A percentile compares a stretch with the other conserved stretches of the same genome.
phyloP scores from a whole-genome alignment of 2,797 vertebrate species.

The Lemur catta region DNA sequence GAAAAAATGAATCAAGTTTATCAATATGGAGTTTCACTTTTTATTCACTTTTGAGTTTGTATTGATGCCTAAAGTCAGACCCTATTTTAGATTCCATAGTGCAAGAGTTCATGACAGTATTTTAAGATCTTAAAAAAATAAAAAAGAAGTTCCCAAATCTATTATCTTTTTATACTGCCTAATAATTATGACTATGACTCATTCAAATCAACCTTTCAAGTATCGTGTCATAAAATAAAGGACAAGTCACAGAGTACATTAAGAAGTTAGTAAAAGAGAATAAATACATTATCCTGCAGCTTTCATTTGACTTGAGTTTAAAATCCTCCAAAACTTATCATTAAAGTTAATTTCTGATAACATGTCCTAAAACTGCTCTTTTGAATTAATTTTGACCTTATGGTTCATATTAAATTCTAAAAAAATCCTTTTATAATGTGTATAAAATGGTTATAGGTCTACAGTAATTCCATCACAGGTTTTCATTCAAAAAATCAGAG shows the following conservation, averaged over 20 bases:
- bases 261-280: constrained; percentile 76
- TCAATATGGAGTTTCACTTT: background rate
- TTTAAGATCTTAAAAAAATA: constrained; percentile 58
- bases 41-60: constrained; percentile 47
- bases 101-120: constrained; percentile 58
- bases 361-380: constrained; percentile 69
- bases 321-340: constrained; percentile 71
- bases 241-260: constrained; percentile 78
- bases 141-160: constrained; percentile 73
- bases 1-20: background rate
- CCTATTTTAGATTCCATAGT: constrained; percentile 60
- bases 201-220: constrained; percentile 82
- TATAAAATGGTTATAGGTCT: constrained; percentile 74
- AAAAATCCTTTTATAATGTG: constrained; percentile 68
- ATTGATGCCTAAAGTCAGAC: constrained; percentile 58
- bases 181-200: constrained; percentile 83
- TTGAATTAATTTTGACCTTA: constrained; percentile 57
- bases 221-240: constrained; percentile 83
- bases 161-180: constrained; percentile 71
- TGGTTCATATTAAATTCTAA: constrained; percentile 52
- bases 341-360: constrained; percentile 77
- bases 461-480: constrained; percentile 65
- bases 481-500: constrained; percentile 73
- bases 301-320: constrained; percentile 78
- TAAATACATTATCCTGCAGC: constrained; percentile 64